Percentiles rank a stretch among this genome's conserved stretches.
Evolutionary conservation across 2,113 vertebrate species (phyloP).

Genomic region (Noctilio leporinus): DNA sequence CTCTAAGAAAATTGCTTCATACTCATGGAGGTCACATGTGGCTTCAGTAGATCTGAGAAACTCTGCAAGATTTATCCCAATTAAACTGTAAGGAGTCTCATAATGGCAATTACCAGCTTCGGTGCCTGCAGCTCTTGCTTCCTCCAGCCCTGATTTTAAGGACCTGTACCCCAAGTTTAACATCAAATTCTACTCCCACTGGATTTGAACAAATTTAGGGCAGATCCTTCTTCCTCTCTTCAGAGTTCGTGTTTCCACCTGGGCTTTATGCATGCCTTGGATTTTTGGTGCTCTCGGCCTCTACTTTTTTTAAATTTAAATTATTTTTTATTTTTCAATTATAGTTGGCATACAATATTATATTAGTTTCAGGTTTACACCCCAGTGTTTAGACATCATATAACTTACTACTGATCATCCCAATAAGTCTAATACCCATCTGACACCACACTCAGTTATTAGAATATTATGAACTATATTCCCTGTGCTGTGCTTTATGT

Average conservation of each 20-base stretch:
- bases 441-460: too few species aligned
- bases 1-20: background rate
- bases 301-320: too few species aligned
- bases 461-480: too few species aligned
- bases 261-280: background rate
- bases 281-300: background rate
- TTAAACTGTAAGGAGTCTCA: background rate
- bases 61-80: background rate
- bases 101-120: background rate
- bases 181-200: background rate
- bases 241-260: background rate
- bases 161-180: background rate
- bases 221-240: background rate
- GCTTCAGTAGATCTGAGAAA: background rate
- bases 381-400: too few species aligned
- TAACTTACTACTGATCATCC: too few species aligned
- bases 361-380: too few species aligned
- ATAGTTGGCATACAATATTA: too few species aligned
- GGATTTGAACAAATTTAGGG: background rate
- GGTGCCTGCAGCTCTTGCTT: background rate
- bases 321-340: too few species aligned
- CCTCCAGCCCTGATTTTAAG: background rate
- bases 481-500: too few species aligned
- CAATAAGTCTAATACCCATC: too few species aligned
- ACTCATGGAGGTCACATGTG: background rate